These are phyloP conservation scores for Caenorhabditis remanei DNA, from an alignment of 1,140 invertebrate genomes.

Conservation along the genomic window DNA sequence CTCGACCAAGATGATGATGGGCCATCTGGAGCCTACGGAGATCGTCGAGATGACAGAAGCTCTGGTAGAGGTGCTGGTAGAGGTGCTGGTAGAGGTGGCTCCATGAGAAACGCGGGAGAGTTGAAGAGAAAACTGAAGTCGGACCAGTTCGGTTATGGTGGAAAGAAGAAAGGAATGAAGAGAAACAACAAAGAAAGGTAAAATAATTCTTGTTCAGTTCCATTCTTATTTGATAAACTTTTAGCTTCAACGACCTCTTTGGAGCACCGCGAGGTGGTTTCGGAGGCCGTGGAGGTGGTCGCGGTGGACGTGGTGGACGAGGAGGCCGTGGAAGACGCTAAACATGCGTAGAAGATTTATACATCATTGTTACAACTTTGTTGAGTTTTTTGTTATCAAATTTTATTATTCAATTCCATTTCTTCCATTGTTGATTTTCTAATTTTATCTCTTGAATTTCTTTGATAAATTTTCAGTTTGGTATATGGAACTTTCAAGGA, in stretches of 20 bases:
- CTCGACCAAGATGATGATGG: constrained; percentile 57
- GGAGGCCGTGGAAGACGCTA: constrained; percentile 44
- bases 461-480: not conserved
- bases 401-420: not conserved
- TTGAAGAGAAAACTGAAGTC: constrained; percentile 77
- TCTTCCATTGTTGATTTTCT: not conserved
- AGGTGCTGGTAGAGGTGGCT: constrained; percentile 74
- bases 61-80: constrained; percentile 20
- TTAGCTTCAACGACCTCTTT: constrained; percentile 51
- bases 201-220: constrained; percentile 79
- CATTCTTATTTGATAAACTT: not conserved
- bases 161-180: constrained; percentile 91
- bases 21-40: not conserved
- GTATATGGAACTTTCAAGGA: not conserved
- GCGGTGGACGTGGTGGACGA: constrained; percentile 27
- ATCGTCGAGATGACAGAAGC: constrained; percentile 7
- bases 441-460: not conserved
- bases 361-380: not conserved
- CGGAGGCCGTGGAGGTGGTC: constrained; percentile 27
- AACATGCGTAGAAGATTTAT: not conserved
- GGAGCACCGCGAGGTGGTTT: constrained; percentile 36
- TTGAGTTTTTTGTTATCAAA: constrained; percentile 31
- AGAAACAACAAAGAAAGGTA: constrained; percentile 87
- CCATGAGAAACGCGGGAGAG: constrained; percentile 47
- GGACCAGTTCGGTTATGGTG: constrained; percentile 93